Base-by-base conservation (phyloP, 2,113 vertebrate genomes). In the Nicator chloris region DNA sequence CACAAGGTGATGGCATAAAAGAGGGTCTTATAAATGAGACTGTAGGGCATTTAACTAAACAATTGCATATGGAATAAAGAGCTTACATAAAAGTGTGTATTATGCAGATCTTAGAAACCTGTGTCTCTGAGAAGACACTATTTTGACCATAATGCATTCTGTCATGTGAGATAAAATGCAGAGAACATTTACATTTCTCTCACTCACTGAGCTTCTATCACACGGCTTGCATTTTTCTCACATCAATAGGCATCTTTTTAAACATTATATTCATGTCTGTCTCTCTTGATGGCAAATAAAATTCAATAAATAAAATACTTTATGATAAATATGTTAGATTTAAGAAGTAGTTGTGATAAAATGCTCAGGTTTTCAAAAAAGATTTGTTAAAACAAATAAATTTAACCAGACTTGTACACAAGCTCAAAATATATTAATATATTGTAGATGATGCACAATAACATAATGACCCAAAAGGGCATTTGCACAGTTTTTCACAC, bases 121-220 rank as follows among this genome's bases (percentile, higher is more conserved):
- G 86, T 50, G 85, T 96, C 96, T 97, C 95, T 95, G 86, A 96
- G 93, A 97, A 70, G 86, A 97, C 97, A 96, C 95, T 97, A 80
- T 97, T 98, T 97, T 98, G 98, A 98, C 97, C 98, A 97, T 98
- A 98, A 98, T 98, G 97, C 95, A 97, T 98, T 98, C 98, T 98
- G 98, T 98, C 98, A 98, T 96, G 95, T 98, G 97, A 97, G 96
- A 98, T 98, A 97, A 97, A 98, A 98, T 97, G 90, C 92, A 91
- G 96, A 86, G 94, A 96, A 96, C 80, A 91, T 97, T 98, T 97
- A 97, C 97, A 97, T 98, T 97, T 98, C 97, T 97, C 97, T 96
- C 95, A 97, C 97, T 96, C 97, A 97, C 95, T 95, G 96, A 98
- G 97, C 96, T 97, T 98, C 97, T 91, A 97, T 94, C 95, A 97